A percentile compares a stretch with the other conserved stretches of the same genome.
phyloP scores from a whole-genome alignment of 2,797 vertebrate genomes.

The Simalia tracyae region DNA sequence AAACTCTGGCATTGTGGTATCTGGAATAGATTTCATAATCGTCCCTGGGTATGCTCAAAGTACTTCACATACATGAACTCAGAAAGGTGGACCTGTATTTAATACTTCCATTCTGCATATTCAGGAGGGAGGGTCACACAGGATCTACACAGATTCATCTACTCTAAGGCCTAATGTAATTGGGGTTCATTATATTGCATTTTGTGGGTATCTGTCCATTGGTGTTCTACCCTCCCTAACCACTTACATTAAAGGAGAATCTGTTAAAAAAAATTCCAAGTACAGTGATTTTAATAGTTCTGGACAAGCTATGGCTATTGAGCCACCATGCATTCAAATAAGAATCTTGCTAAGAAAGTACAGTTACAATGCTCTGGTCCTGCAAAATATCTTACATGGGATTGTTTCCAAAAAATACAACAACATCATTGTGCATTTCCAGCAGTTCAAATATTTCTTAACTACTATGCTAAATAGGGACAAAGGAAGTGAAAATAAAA shows the following conservation, averaged over 20 bases:
- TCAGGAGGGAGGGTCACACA: neutral
- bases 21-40: constrained; percentile 3
- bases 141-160: neutral
- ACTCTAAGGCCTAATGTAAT: neutral
- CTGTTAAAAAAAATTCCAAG: neutral
- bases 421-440: constrained; percentile 38
- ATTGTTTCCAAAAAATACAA: constrained; percentile 22
- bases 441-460: constrained; percentile 35
- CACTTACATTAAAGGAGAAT: neutral
- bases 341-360: neutral
- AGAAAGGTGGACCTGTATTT: neutral
- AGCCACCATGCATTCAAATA: neutral
- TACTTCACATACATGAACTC: neutral
- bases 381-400: neutral
- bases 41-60: neutral
- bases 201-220: neutral
- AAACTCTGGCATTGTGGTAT: neutral
- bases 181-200: neutral
- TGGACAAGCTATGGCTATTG: neutral
- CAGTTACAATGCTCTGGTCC: neutral
- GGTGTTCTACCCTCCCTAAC: neutral
- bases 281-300: neutral
- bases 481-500: constrained; percentile 58
- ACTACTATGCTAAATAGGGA: constrained; percentile 38
- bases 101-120: neutral